Conservation (phyloP, 2,888 invertebrate species). For the Neoscelio sp. region DNA sequence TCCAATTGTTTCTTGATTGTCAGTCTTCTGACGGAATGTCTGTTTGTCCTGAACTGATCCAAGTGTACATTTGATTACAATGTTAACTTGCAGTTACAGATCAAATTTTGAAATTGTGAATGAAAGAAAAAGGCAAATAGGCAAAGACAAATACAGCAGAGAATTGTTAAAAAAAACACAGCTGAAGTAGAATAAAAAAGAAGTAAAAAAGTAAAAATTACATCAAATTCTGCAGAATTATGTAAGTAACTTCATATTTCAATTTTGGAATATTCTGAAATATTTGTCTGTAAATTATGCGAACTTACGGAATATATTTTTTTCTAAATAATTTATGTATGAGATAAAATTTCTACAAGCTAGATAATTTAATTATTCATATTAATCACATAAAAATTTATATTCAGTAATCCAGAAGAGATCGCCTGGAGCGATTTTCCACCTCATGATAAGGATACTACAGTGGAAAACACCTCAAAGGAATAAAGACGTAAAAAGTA, state of each 20-base stretch:
- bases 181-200: no score
- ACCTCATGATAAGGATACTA: constrained; percentile 23
- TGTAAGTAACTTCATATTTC: no score
- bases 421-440: constrained; percentile 25
- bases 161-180: no score
- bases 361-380: constrained; percentile 46
- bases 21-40: constrained; percentile 2
- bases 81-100: constrained; percentile 10
- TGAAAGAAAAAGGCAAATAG: constrained; percentile 10
- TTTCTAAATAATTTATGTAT: constrained; percentile 10
- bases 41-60: constrained; percentile 21
- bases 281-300: constrained; percentile 14
- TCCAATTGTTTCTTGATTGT: constrained; percentile 50
- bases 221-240: constrained; percentile 17
- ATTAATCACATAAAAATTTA: constrained; percentile 51
- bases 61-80: constrained; percentile 31
- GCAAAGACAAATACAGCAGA: background rate
- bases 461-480: constrained; percentile 20
- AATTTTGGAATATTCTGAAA: background rate
- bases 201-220: background rate
- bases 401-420: constrained; percentile 30
- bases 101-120: constrained; percentile 5
- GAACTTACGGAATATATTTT: constrained; percentile 5
- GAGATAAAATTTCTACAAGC: constrained; percentile 5
- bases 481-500: constrained; percentile 28